Evolutionary conservation across 2,888 invertebrate species (phyloP).

Genomic region (Nomada hirtipes): DNA sequence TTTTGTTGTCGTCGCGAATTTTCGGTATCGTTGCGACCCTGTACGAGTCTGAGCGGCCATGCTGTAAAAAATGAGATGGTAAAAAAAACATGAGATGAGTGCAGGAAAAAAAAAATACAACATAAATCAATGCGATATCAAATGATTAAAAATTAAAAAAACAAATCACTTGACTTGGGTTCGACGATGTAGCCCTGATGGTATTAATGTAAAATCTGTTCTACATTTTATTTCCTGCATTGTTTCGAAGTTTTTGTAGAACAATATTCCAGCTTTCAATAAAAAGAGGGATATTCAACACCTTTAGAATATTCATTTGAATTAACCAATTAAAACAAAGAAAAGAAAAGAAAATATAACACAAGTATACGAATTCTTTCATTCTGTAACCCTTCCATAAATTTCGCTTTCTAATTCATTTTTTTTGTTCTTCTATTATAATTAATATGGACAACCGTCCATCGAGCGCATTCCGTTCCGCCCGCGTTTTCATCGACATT

Average conservation of each 20-base stretch:
- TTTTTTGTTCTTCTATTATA: too few species aligned
- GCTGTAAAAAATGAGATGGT: constrained; percentile 87
- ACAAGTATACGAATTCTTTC: too few species aligned
- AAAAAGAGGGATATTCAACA: too few species aligned
- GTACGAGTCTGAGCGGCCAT: constrained; percentile 98
- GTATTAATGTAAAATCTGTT: too few species aligned
- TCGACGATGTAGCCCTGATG: constrained; percentile 15
- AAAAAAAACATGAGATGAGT: constrained; percentile 71
- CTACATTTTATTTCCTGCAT: background rate
- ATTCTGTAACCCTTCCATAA: too few species aligned
- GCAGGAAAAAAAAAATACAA: constrained; percentile 49
- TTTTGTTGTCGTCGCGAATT: constrained; percentile 97
- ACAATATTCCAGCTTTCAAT: background rate
- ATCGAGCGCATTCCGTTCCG: too few species aligned
- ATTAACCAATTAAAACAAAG: background rate
- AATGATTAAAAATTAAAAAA: background rate
- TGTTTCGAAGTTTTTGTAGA: background rate
- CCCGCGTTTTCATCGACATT: too few species aligned
- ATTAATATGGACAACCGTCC: too few species aligned
- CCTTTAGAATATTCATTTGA: too few species aligned
- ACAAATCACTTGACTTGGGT: background rate
- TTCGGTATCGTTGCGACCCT: constrained; percentile 97
- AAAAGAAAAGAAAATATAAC: too few species aligned
- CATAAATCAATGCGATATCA: constrained; percentile 45
- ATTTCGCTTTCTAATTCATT: too few species aligned